Evolutionary conservation across 1,140 invertebrate species (phyloP).

Genomic region (Drosophila sturtevanti): DNA sequence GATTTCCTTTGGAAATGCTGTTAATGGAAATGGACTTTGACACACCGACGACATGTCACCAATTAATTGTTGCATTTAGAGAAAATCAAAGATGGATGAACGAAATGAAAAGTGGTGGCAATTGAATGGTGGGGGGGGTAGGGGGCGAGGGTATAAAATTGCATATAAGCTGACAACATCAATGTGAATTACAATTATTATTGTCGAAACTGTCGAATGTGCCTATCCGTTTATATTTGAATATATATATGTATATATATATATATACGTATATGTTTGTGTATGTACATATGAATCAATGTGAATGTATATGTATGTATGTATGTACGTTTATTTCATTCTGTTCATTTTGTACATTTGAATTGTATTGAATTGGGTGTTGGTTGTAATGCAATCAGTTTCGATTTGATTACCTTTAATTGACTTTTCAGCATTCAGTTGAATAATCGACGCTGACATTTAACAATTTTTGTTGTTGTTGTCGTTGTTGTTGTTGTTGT

Average conservation of each 20-base stretch:
- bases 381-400: slow-evolving; percentile 73
- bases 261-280: too few relatives aligned
- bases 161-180: slow-evolving; percentile 37
- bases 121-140: too few relatives aligned
- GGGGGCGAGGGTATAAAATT: neutral
- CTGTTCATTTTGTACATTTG: neutral
- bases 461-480: slow-evolving; percentile 58
- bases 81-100: slow-evolving; percentile 24
- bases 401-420: slow-evolving; percentile 81
- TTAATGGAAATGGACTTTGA: slow-evolving; percentile 4
- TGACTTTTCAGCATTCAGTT: slow-evolving; percentile 71
- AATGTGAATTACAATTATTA: slow-evolving; percentile 61
- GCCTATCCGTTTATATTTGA: neutral
- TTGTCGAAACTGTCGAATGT: slow-evolving; percentile 37
- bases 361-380: slow-evolving; percentile 14
- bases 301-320: too few relatives aligned
- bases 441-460: slow-evolving; percentile 58
- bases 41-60: slow-evolving; percentile 6
- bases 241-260: too few relatives aligned
- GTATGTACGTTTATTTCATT: too few relatives aligned
- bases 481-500: too few relatives aligned
- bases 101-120: slow-evolving; percentile 38
- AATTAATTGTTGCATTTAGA: slow-evolving; percentile 19
- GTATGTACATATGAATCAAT: neutral
- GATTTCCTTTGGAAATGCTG: too few relatives aligned